Percentiles rank a stretch among this genome's conserved stretches.
Evolutionary conservation across 2,888 invertebrate species (phyloP).

Genomic region (Leptopterna dolabrata): DNA sequence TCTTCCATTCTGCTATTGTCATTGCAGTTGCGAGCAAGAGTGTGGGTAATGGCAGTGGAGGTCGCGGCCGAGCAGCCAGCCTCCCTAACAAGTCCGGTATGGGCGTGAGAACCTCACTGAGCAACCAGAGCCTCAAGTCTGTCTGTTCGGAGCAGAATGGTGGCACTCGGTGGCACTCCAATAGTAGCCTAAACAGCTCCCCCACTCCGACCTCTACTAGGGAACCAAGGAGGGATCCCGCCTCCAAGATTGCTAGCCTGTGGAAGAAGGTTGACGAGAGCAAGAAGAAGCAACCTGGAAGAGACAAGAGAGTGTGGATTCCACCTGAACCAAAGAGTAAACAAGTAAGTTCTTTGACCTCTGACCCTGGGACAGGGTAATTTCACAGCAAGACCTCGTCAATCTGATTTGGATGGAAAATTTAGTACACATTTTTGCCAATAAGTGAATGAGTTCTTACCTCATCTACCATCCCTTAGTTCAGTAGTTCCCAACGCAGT

Average conservation of each 20-base stretch:
- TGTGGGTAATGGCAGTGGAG: conserved; percentile 47
- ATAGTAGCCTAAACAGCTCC: conserved; percentile 71
- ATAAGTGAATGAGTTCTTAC: too few relatives aligned
- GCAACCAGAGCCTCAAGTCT: conserved; percentile 63
- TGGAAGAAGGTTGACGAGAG: conserved; percentile 83
- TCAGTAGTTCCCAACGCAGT: too few relatives aligned
- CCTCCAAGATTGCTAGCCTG: conserved; percentile 82
- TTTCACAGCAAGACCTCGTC: too few relatives aligned
- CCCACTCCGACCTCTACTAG: conserved; percentile 65
- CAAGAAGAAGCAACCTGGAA: conserved; percentile 72
- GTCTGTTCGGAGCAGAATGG: conserved; percentile 56
- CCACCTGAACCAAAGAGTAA: conserved; percentile 59
- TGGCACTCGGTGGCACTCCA: conserved; percentile 70
- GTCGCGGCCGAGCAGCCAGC: conserved; percentile 61
- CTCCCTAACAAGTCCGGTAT: conserved; percentile 60
- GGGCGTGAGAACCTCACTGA: conserved; percentile 62
- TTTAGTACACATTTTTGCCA: too few relatives aligned
- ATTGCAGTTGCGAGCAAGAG: conserved; percentile 56
- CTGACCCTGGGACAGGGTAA: too few relatives aligned
- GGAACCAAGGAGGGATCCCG: conserved; percentile 64
- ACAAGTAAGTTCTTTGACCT: conserved; percentile 51
- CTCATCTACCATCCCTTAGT: too few relatives aligned
- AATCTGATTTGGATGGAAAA: too few relatives aligned
- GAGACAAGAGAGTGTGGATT: conserved; percentile 75
- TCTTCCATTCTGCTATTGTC: too few relatives aligned